phyloP scores from a whole-genome alignment of 2,113 vertebrate species.

The Chaenocephalus aceratus region DNA sequence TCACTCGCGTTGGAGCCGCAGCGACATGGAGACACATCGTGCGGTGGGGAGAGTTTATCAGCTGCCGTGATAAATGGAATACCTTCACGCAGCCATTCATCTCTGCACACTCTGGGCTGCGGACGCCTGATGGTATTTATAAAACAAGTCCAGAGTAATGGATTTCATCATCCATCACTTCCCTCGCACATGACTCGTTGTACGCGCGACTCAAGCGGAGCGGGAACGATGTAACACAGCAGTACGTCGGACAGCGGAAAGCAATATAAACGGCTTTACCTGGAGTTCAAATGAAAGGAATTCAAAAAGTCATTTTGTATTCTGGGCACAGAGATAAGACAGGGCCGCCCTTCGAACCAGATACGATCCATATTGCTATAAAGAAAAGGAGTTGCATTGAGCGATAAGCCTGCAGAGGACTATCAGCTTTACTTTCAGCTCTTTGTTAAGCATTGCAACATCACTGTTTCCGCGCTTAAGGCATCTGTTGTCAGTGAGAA shows the following conservation, averaged over 20 bases:
- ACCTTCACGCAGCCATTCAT: constrained; percentile 52
- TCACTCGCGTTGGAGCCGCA: constrained; percentile 24
- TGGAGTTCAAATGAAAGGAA: constrained; percentile 19
- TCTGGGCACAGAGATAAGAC: not conserved
- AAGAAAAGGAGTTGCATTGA: not conserved
- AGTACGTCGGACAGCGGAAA: constrained; percentile 33
- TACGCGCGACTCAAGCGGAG: constrained; percentile 19
- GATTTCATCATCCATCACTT: constrained; percentile 52
- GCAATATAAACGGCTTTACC: constrained; percentile 10
- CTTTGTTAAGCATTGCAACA: not conserved
- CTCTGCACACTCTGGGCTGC: constrained; percentile 28
- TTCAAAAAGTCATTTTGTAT: not conserved
- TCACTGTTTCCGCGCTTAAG: not conserved
- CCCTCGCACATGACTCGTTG: constrained; percentile 27
- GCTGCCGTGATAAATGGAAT: constrained; percentile 53
- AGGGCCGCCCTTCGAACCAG: not conserved
- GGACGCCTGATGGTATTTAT: constrained; percentile 54
- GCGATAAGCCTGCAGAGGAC: not conserved
- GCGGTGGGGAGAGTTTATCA: constrained; percentile 53
- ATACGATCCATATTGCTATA: not conserved
- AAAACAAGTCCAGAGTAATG: constrained; percentile 63
- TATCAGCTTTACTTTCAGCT: not conserved
- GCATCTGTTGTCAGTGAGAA: not conserved
- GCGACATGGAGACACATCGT: constrained; percentile 19
- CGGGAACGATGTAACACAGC: constrained; percentile 30